These are phyloP conservation scores for Struthidea cinerea DNA, from an alignment of 2,113 vertebrate genomes.

Conservation along the genomic window DNA sequence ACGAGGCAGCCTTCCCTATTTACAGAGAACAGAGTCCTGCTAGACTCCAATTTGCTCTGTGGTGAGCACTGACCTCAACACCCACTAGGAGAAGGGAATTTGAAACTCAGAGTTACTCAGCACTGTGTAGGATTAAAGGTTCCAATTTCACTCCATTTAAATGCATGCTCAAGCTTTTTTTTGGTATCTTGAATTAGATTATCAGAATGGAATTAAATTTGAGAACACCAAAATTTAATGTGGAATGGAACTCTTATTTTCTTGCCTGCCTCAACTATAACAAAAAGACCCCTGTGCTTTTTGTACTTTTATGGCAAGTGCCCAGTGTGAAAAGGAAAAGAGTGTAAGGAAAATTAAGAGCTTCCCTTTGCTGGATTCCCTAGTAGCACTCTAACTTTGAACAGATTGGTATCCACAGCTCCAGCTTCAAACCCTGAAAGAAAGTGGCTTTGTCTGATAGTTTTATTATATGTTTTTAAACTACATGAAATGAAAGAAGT, in stretches of 20 bases:
- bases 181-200: neutral
- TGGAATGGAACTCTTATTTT: neutral
- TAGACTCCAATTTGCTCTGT: neutral
- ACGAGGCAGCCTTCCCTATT: neutral
- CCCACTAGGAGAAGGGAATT: neutral
- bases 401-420: conserved; percentile 31
- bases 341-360: conserved; percentile 26
- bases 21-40: neutral
- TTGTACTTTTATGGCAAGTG: neutral
- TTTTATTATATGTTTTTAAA: conserved; percentile 68
- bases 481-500: conserved; percentile 49
- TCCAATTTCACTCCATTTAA: neutral
- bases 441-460: conserved; percentile 52
- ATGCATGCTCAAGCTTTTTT: neutral
- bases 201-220: conserved; percentile 8
- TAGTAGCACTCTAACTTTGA: conserved; percentile 15
- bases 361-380: conserved; percentile 5
- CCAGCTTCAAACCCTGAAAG: conserved; percentile 32
- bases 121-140: neutral
- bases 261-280: neutral
- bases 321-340: neutral
- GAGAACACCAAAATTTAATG: neutral
- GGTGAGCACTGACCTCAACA: neutral
- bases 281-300: neutral
- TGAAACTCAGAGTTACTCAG: neutral